A percentile compares a stretch with the other conserved stretches of the same genome.
These are phyloP conservation scores for Vanessa cardui DNA, from an alignment of 2,888 invertebrate genomes.

Conservation along the genomic window DNA sequence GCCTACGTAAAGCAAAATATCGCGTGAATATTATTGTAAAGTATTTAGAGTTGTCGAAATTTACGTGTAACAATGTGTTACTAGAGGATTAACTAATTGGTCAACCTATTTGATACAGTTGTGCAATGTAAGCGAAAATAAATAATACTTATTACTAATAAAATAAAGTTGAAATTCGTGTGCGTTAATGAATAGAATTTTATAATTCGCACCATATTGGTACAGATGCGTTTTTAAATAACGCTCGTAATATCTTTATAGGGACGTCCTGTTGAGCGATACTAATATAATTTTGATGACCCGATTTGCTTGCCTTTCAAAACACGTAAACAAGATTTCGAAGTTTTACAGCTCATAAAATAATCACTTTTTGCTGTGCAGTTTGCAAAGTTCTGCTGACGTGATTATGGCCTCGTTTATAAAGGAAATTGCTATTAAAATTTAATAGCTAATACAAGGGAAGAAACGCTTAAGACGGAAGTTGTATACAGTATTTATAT, in stretches of 20 bases:
- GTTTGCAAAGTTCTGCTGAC: conserved; percentile 42
- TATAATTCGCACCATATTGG: conserved; percentile 58
- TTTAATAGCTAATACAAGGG: conserved; percentile 30
- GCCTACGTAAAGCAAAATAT: neutral
- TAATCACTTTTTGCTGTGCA: conserved; percentile 50
- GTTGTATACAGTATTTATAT: neutral
- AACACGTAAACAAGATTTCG: conserved; percentile 64
- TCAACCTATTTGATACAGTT: conserved; percentile 1
- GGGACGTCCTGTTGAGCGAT: conserved; percentile 55
- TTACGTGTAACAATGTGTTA: conserved; percentile 7
- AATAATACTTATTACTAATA: neutral
- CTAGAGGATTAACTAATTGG: conserved; percentile 3
- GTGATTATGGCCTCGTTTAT: conserved; percentile 34
- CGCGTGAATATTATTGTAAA: neutral
- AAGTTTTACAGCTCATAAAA: conserved; percentile 63
- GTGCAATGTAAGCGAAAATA: neutral
- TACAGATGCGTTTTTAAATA: conserved; percentile 66
- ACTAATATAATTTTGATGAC: conserved; percentile 70
- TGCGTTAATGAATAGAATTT: neutral
- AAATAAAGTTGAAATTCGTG: neutral
- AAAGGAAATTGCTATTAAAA: conserved; percentile 28
- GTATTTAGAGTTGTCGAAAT: neutral
- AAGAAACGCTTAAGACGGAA: conserved; percentile 10
- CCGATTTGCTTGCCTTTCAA: conserved; percentile 63
- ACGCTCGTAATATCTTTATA: conserved; percentile 64